A percentile compares a stretch with the other conserved stretches of the same genome.
Conservation (phyloP, 2,113 vertebrate genomes). For the Eublepharis macularius region DNA sequence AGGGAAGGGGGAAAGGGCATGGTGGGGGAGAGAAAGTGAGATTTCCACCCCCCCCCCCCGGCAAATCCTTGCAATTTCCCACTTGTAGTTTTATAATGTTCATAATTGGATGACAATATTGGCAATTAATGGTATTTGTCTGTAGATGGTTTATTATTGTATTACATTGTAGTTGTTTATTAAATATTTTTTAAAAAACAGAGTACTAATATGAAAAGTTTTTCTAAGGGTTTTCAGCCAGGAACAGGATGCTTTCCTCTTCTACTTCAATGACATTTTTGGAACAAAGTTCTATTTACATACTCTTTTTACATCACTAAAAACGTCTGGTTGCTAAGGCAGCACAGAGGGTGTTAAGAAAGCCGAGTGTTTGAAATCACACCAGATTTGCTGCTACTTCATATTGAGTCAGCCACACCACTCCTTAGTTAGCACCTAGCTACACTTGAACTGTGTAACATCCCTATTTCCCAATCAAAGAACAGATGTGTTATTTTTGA, state of each 20-base stretch:
- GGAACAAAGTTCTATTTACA: not conserved
- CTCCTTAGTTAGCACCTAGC: not conserved
- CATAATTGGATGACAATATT: no score
- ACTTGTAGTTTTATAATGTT: no score
- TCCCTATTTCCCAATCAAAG: slow-evolving; percentile 33
- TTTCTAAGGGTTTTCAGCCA: not conserved
- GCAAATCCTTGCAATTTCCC: no score
- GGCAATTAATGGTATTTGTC: no score
- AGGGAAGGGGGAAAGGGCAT: no score
- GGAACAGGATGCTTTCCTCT: not conserved
- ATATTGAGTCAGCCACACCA: slow-evolving; percentile 29
- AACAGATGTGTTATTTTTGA: not conserved
- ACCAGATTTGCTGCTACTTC: not conserved
- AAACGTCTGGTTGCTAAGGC: not conserved
- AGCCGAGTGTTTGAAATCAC: not conserved
- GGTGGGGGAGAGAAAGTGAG: no score
- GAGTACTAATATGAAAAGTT: not conserved
- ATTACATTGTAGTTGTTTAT: no score
- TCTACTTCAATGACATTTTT: not conserved
- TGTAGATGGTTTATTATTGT: no score
- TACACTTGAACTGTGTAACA: slow-evolving; percentile 8
- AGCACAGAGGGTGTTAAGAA: not conserved
- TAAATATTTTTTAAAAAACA: no score
- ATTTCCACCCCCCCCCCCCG: no score
- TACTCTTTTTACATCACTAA: not conserved